These are phyloP conservation scores for Caenorhabditis panamensis DNA, from an alignment of 2,888 invertebrate species.

Conservation along the genomic window DNA sequence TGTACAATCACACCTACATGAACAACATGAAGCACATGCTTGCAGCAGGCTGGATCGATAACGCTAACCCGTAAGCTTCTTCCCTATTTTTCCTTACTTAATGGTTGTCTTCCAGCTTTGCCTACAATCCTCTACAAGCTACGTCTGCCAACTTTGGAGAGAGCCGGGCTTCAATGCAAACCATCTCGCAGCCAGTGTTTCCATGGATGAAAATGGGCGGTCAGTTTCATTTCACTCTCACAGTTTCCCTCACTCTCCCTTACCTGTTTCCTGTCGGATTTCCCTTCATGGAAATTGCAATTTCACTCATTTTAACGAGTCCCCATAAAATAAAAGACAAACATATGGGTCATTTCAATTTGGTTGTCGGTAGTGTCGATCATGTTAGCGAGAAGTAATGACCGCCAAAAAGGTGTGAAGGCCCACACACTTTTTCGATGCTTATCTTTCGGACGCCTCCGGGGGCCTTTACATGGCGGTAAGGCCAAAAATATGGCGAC, in stretches of 20 bases:
- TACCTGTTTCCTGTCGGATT: too few relatives aligned
- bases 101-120: constrained; percentile 57
- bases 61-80: constrained; percentile 70
- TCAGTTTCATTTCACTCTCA: constrained; percentile 52
- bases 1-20: constrained; percentile 76
- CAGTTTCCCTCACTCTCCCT: too few relatives aligned
- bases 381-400: constrained; percentile 3
- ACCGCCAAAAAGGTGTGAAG: constrained; percentile 56
- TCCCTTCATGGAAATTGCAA: background rate
- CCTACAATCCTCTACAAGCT: constrained; percentile 68
- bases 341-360: constrained; percentile 21
- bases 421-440: constrained; percentile 50
- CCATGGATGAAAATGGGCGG: constrained; percentile 81
- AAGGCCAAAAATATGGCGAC: constrained; percentile 35
- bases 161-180: constrained; percentile 55
- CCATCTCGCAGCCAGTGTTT: constrained; percentile 75
- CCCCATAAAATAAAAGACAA: constrained; percentile 9
- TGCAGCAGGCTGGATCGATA: constrained; percentile 78
- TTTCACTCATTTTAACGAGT: constrained; percentile 9
- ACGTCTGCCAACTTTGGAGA: constrained; percentile 69
- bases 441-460: constrained; percentile 32
- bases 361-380: constrained; percentile 7
- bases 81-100: background rate
- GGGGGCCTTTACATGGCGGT: constrained; percentile 7
- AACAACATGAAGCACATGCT: constrained; percentile 79